A percentile compares a stretch with the other conserved stretches of the same genome.
These are phyloP conservation scores for Hyperoplus immaculatus DNA, from an alignment of 2,797 vertebrate species.

Conservation along the genomic window DNA sequence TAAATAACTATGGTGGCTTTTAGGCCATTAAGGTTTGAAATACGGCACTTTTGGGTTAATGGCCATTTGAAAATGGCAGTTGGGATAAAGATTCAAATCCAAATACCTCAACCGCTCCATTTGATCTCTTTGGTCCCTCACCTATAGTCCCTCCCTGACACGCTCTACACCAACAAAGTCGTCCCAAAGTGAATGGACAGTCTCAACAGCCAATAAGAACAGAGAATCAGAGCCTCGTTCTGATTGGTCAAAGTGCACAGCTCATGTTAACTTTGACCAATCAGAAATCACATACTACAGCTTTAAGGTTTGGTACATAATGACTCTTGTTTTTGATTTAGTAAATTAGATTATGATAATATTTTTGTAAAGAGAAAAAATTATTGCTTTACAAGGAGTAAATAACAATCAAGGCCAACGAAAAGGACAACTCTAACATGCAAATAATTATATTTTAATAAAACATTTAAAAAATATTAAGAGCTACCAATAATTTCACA, in stretches of 20 bases:
- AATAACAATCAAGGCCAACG: not conserved
- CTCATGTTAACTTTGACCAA: too few relatives aligned
- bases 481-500: not conserved
- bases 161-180: too few relatives aligned
- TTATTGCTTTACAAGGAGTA: not conserved
- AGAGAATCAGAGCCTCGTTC: too few relatives aligned
- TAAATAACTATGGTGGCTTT: not conserved
- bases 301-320: not conserved
- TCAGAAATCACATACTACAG: too few relatives aligned
- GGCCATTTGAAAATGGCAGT: not conserved
- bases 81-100: too few relatives aligned
- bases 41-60: conserved; percentile 9
- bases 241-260: too few relatives aligned
- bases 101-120: too few relatives aligned
- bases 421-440: not conserved
- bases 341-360: not conserved
- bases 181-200: too few relatives aligned
- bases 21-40: not conserved
- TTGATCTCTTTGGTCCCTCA: too few relatives aligned
- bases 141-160: too few relatives aligned
- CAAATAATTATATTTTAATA: not conserved
- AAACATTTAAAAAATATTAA: not conserved
- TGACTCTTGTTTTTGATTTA: not conserved
- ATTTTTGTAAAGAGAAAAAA: not conserved
- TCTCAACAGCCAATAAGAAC: too few relatives aligned